Conservation (phyloP, 2,113 vertebrate genomes). For the Aegithalos caudatus region DNA sequence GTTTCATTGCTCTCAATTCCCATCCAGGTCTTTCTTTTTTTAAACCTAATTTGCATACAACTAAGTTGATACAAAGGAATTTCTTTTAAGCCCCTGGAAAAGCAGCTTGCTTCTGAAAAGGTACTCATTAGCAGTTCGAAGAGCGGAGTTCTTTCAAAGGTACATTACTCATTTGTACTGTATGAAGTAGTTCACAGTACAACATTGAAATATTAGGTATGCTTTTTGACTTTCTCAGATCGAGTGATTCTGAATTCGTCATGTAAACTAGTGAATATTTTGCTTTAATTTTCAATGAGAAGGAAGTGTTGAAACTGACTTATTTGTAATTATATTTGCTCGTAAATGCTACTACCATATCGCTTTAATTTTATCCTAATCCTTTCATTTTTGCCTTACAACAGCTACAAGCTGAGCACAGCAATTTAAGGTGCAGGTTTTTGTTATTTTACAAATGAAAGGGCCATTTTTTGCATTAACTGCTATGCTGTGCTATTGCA, state of each 20-base stretch:
- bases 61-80: constrained; percentile 41
- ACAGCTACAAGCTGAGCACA: constrained; percentile 48
- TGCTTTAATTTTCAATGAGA: constrained; percentile 35
- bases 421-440: constrained; percentile 61
- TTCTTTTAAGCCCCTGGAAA: constrained; percentile 47
- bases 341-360: constrained; percentile 1
- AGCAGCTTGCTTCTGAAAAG: constrained; percentile 47
- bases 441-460: constrained; percentile 65
- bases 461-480: constrained; percentile 60
- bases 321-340: background rate
- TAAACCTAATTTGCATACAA: constrained; percentile 36
- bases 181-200: constrained; percentile 19
- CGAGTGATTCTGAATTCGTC: constrained; percentile 22
- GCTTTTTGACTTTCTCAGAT: constrained; percentile 42
- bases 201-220: constrained; percentile 17
- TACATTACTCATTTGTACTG: constrained; percentile 4
- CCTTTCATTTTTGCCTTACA: constrained; percentile 53
- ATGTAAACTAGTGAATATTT: background rate
- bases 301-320: constrained; percentile 3
- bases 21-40: constrained; percentile 24
- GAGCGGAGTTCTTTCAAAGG: constrained; percentile 36
- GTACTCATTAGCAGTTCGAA: constrained; percentile 39
- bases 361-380: constrained; percentile 30
- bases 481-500: constrained; percentile 52
- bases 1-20: background rate